Evolutionary conservation across 2,113 vertebrate species (phyloP).

Genomic region (Tragelaphus imberbis): DNA sequence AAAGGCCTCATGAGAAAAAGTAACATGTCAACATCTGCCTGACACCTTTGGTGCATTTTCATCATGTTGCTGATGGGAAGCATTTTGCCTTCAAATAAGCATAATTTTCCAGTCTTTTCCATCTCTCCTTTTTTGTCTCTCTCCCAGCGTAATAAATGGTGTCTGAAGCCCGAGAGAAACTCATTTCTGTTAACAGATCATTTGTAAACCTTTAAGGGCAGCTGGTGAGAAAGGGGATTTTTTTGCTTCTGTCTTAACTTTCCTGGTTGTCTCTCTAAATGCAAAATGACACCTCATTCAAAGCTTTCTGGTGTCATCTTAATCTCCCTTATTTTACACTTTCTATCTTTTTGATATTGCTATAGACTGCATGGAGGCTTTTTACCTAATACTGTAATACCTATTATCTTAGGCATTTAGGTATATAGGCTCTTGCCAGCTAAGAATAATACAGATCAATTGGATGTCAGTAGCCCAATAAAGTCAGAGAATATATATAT

Average conservation of each 20-base stretch:
- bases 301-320: conserved; percentile 75
- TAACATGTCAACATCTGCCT: conserved; percentile 67
- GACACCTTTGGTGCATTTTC: conserved; percentile 60
- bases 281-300: conserved; percentile 74
- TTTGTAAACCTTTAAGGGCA: conserved; percentile 70
- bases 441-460: conserved; percentile 82
- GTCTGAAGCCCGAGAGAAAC: conserved; percentile 69
- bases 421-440: conserved; percentile 68
- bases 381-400: conserved; percentile 77
- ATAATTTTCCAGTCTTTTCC: conserved; percentile 62
- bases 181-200: conserved; percentile 72
- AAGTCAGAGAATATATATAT: conserved; percentile 74
- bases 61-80: conserved; percentile 58
- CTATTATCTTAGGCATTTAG: conserved; percentile 78
- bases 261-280: conserved; percentile 70
- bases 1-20: conserved; percentile 70
- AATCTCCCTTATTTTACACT: conserved; percentile 71
- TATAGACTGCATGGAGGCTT: conserved; percentile 68
- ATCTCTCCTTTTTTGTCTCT: conserved; percentile 25
- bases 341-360: conserved; percentile 74
- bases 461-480: conserved; percentile 78
- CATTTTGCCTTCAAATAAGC: conserved; percentile 71
- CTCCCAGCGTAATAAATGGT: conserved; percentile 69
- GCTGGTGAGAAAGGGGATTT: conserved; percentile 51
- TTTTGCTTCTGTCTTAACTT: conserved; percentile 68